Evolutionary conservation across 2,113 vertebrate species (phyloP), one percentile per base, ranked within the genome.

Genomic region (Syngnathus typhle): DNA sequence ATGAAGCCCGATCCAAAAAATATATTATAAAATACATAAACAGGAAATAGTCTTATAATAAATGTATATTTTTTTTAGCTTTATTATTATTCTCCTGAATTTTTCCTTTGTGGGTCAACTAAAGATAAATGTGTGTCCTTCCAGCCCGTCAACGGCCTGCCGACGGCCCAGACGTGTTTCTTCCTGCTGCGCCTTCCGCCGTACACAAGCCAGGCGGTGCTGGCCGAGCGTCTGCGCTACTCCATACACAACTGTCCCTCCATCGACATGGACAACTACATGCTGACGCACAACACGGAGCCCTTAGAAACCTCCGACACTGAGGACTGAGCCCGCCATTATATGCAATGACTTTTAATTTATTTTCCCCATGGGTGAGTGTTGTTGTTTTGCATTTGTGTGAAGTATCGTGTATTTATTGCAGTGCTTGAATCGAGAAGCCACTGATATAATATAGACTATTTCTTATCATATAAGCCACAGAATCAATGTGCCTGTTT

Each of bases 211-310:
- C 92, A 93, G 79, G 84, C 88, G 43, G 65, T 91, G 73, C 88
- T 93, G 18, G 82, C 91, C 0, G 91, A 93, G 82, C 89, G 91
- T 43, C 88, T 93, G 59, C 91, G 91, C 47, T 93, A 93, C 80
- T 92, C 92, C 76, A 93, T 93, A 82, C 91, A 93, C 85, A 93
- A 93, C 87, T 93, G 92, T 62, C 89, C 90, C 68, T 93, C 91
- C 60, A 93, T 93, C 66, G 92, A 93, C 84, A 93, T 93, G 92
- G 92, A 93, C 85, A 93, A 92, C 86, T 93, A 93, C 85, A 93
- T 93, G 92, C 86, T 93, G 75, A 91, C 91, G 4, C 90, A 92
- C 79, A 92, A 93, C 88, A 91, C 89, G 0, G 92, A 92, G 4
- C 82, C 88, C 1, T 86, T 84, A 5, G 91, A 92, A 70, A 89